Conservation (phyloP, 2,797 vertebrate genomes). For the Sebastolobus altivelis region DNA sequence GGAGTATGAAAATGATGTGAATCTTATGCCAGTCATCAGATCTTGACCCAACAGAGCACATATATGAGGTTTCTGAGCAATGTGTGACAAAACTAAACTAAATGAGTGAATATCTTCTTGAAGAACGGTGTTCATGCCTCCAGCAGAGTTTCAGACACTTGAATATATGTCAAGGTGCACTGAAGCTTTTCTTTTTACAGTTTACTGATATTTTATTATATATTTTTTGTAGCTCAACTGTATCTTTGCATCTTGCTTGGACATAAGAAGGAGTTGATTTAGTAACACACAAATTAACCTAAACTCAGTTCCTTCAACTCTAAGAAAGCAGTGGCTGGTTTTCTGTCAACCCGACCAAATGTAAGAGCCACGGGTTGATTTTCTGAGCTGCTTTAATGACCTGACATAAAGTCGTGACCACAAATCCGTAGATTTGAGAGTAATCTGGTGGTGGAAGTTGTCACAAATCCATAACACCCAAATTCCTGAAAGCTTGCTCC, state of each 20-base stretch:
- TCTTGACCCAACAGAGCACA: neutral
- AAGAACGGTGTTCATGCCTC: no score
- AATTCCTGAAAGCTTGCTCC: conserved; percentile 12
- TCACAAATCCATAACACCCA: conserved; percentile 16
- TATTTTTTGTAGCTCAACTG: no score
- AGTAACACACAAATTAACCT: neutral
- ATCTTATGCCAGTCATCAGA: neutral
- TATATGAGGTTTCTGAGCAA: neutral
- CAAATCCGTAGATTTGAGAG: conserved; percentile 8
- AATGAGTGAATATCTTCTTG: neutral
- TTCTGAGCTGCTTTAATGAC: conserved; percentile 11
- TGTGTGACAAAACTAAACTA: neutral
- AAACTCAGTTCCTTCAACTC: neutral
- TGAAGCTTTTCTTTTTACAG: no score
- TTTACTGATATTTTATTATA: no score
- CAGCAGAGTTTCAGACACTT: no score
- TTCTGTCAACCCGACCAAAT: neutral
- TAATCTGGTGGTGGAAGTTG: conserved; percentile 20
- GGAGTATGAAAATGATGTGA: neutral
- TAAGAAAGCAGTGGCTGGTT: neutral
- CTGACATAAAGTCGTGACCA: conserved; percentile 13
- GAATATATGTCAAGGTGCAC: no score
- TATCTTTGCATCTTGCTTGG: neutral
- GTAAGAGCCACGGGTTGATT: neutral
- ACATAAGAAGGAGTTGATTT: neutral